Evolutionary conservation across 2,888 invertebrate species (phyloP).

Genomic region (Argynnis bischoffii): DNA sequence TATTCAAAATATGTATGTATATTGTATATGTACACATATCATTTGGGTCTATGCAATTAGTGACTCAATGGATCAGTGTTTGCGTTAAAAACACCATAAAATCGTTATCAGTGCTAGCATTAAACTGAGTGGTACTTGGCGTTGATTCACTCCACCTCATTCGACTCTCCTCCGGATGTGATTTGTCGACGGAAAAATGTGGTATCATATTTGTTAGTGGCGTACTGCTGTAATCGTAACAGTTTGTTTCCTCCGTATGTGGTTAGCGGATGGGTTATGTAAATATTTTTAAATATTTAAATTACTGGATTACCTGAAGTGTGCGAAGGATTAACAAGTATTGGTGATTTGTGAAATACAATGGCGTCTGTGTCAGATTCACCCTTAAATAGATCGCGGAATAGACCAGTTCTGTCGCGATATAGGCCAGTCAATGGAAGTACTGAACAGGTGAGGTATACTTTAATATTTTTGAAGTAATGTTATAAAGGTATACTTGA

Average conservation of each 20-base stretch:
- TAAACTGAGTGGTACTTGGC: slow-evolving; percentile 54
- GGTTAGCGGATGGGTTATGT: slow-evolving; percentile 52
- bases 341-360: slow-evolving; percentile 35
- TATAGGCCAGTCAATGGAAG: slow-evolving; percentile 61
- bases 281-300: slow-evolving; percentile 41
- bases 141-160: slow-evolving; percentile 71
- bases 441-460: slow-evolving; percentile 64
- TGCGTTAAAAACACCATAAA: slow-evolving; percentile 53
- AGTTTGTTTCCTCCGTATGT: slow-evolving; percentile 73
- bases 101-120: slow-evolving; percentile 61
- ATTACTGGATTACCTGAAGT: slow-evolving; percentile 27
- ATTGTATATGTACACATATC: slow-evolving; percentile 10
- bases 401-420: slow-evolving; percentile 72
- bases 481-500: background rate
- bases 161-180: slow-evolving; percentile 76
- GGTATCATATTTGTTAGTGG: slow-evolving; percentile 71
- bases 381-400: slow-evolving; percentile 66
- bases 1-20: background rate
- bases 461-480: background rate
- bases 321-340: slow-evolving; percentile 29
- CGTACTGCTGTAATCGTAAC: slow-evolving; percentile 66
- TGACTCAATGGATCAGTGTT: slow-evolving; percentile 44
- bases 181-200: slow-evolving; percentile 80
- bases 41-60: slow-evolving; percentile 33
- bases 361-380: slow-evolving; percentile 74